A percentile compares a stretch with the other conserved stretches of the same genome.
phyloP scores from a whole-genome alignment of 2,797 vertebrate species.

The Odontamblyopus lacepedii region DNA sequence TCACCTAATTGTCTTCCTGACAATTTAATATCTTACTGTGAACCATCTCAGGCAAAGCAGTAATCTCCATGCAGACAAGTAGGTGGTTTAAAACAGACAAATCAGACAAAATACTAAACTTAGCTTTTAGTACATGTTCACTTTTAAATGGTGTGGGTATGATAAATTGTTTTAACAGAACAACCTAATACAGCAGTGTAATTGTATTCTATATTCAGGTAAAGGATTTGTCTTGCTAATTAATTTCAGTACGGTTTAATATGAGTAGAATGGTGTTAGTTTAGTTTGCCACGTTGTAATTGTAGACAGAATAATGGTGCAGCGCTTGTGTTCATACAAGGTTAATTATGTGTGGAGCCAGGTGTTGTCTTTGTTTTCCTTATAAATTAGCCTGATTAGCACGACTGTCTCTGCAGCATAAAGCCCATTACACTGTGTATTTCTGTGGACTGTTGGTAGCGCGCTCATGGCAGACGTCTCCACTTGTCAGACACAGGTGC shows the following conservation, averaged over 20 bases:
- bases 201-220: neutral
- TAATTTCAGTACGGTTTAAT: neutral
- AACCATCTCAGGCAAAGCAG: too few relatives aligned
- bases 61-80: too few relatives aligned
- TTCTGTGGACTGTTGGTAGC: constrained; percentile 20
- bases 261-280: neutral
- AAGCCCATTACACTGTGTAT: constrained; percentile 19
- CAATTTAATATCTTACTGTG: too few relatives aligned
- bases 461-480: constrained; percentile 20
- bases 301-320: neutral
- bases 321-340: constrained; percentile 10
- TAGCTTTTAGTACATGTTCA: too few relatives aligned
- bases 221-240: neutral
- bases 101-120: too few relatives aligned
- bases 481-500: constrained; percentile 32
- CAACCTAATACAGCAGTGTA: neutral
- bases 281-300: neutral
- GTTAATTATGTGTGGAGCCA: constrained; percentile 11
- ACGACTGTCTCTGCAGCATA: neutral
- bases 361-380: constrained; percentile 14
- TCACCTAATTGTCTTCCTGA: too few relatives aligned
- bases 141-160: neutral
- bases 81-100: too few relatives aligned
- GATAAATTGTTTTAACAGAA: neutral
- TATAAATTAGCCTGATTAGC: constrained; percentile 16